Evolutionary conservation across 2,888 invertebrate genomes (phyloP).

Genomic region (Orthosia cruda): DNA sequence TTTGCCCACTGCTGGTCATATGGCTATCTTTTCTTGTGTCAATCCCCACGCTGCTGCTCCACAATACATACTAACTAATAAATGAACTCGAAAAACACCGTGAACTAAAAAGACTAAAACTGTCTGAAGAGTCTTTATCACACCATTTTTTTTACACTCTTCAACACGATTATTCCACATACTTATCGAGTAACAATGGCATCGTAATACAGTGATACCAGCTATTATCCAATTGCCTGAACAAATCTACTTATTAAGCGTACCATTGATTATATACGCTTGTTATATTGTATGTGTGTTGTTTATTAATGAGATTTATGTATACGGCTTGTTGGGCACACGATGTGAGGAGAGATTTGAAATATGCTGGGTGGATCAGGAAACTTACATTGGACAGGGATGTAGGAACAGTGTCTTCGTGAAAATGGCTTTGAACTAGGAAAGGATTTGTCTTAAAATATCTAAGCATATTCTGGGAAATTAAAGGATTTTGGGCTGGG

Average conservation of each 20-base stretch:
- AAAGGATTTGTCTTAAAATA: too few relatives aligned
- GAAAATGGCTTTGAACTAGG: too few relatives aligned
- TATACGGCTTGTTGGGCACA: neutral
- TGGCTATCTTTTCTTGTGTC: too few relatives aligned
- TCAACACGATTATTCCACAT: constrained; percentile 28
- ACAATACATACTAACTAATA: too few relatives aligned
- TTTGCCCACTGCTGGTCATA: too few relatives aligned
- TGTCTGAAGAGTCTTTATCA: neutral
- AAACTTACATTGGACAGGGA: neutral
- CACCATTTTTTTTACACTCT: neutral
- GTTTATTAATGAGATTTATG: constrained; percentile 11
- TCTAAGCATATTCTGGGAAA: too few relatives aligned
- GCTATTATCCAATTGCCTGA: constrained; percentile 62
- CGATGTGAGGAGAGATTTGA: too few relatives aligned
- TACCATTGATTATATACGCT: constrained; percentile 57
- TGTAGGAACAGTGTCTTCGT: too few relatives aligned
- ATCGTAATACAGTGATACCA: constrained; percentile 36
- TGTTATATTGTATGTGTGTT: constrained; percentile 10
- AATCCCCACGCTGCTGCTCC: too few relatives aligned
- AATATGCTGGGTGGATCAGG: neutral
- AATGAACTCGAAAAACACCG: too few relatives aligned
- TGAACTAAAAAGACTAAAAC: too few relatives aligned
- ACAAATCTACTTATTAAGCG: constrained; percentile 55
- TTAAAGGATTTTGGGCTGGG: too few relatives aligned
- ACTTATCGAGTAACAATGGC: constrained; percentile 50